Base-by-base conservation (phyloP, 2,113 vertebrate species). In the Mixornis gularis region DNA sequence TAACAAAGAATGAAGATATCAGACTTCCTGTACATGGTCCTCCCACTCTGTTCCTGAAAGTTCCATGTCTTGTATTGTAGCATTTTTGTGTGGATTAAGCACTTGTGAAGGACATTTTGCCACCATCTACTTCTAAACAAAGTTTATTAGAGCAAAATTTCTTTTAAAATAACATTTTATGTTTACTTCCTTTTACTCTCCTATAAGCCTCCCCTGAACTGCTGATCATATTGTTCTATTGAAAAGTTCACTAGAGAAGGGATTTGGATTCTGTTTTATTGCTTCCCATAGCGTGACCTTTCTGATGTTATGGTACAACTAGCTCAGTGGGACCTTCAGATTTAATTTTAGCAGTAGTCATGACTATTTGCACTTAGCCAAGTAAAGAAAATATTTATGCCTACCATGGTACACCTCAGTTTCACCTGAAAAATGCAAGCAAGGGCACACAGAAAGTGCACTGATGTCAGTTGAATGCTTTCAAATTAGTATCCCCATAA, bases 141-240 rank as follows among this genome's bases (percentile, higher is more conserved):
- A 66, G 21, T 59, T 71, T 32, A 32, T 43, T 41, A 56, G 14
- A 52, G 12, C 10, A 71, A 58, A 44, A 60, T 32, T 73, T 63
- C 20, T 84, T 79, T 81, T 26, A 24, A 10, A 65, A 34, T 34
- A 59, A 43, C 4, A 26, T 25, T 12, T 32, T 29, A 8, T 7
- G 5, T 27, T 46, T 68, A 18, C 43, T 87, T 34, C 66, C 22
- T 32, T 27, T 15, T 26, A 36, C 5, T 38, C 10, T 43, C 10
- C 51, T 69, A n/a, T 32, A 68, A 88, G 20, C 8, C 13, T 59
- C 5, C 27, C 30, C 26, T 1, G 3, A 36, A 24, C 19, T 30
- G 14, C 26, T 3, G 3, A 24, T 59, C 2, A 2, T 30, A 21
- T 51, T 3, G 0, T 36, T 55, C 30, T 32, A 5, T 14, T 32